Base-by-base conservation (phyloP, 1,140 invertebrate genomes). In the Macrobrachium rosenbergii region DNA sequence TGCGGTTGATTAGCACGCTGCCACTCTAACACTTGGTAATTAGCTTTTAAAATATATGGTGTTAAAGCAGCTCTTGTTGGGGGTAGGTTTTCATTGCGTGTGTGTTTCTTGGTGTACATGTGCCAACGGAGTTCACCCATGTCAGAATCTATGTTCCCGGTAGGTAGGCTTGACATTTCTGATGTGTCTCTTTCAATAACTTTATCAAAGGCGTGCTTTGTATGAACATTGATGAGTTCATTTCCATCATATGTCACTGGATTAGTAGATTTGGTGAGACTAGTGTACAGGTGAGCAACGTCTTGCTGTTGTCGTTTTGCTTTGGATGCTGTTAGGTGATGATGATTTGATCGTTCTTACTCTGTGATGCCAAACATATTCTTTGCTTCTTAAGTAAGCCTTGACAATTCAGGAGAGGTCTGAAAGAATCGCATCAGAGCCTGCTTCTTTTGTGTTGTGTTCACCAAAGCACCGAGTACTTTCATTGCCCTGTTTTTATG, bases 221-320 rank as follows among this genome's bases (percentile, higher is more conserved):
- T 52, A 10, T 52, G 52, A 52, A 52, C 12, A 52, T 7, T 76
- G 73, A 76, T 23, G 73, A 76, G 73, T 76, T 76, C 73, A 45
- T 76, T 28, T 76, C 73, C 37, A 76, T 52, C 12, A 52, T 76
- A 76, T 76, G 73, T 76, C 8, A 76, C 73, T 76, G 17, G 73
- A 76, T 76, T 76, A 76, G 73, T 28, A 76, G 21, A 76, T 76
- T 8, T 76, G 10, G 17, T 76, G 23, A 76, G 73, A 45, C 6
- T 76, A 45, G 73, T 45, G 43, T 43, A 76, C n/a, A 76, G 17
- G 23, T 19, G 17, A 11, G 21, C 23, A 23, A 76, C 10, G 43
- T 76, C 73, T 76, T 6, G 73, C 5, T 76, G 17, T 1, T 76
- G 73, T 3, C 43, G 21, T 76, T 76, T 76, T 43, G 6, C 73